Evolutionary conservation across 1,140 invertebrate species (phyloP), one percentile per base, ranked within the genome.

Genomic region (Steinernema feltiae): DNA sequence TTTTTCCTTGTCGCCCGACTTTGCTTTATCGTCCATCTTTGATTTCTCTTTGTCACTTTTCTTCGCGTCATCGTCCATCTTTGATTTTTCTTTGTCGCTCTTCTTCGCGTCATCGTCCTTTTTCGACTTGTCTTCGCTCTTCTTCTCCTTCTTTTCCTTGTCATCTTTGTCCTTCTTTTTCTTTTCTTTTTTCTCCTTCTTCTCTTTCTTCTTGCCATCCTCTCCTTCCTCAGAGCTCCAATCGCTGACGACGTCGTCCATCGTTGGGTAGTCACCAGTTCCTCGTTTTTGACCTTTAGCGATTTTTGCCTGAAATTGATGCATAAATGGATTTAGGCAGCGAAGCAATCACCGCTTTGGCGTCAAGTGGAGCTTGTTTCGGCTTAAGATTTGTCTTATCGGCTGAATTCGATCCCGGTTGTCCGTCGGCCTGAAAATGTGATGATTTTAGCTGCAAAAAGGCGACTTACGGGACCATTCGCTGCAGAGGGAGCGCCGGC

Each of bases 211-310:
- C 24, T 63, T 21, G 15, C 53, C 53, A 3, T 63, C 53, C 53
- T 63, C 24, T 27, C 24, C 53, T 7, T 63, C 53, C 53, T 63
- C 53, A 21, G 7, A 15, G 24, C 24, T 63, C 53, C 53, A 63
- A 27, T 63, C 53, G 53, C 53, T 63, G 53, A 63, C 7, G 15
- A 63, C 53, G 53, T 63, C 53, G 53, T 63, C 53, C 53, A 63
- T 63, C 24, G 53, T 63, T 3, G 53, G 53, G 24, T 63, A 63
- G 24, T 63, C 53, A 7, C 53, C 53, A 7, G 7, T 63, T 21
- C 24, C 24, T 15, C 53, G 53, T 27, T 63, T 21, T n/a, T 63
- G 7, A 7, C 53, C 53, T 21, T 63, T 63, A 21, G 53, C 53
- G 24, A 63, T 63, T 12, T 21, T 7, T 63, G 7, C 53, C 24